Conservation (phyloP, 2,888 invertebrate genomes). For the Therioaphis trifolii region DNA sequence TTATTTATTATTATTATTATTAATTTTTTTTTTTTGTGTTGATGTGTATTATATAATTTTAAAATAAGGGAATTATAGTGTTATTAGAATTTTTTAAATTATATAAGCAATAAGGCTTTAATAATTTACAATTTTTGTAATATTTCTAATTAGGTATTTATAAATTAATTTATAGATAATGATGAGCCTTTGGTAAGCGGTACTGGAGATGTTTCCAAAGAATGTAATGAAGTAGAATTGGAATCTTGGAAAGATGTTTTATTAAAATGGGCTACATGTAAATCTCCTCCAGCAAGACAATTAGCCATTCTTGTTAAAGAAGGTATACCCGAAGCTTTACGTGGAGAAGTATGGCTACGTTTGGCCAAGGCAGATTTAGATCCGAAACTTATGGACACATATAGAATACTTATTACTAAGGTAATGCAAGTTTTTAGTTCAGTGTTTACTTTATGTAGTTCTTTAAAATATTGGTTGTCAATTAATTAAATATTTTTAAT, state of each 20-base stretch:
- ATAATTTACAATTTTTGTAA: too few species aligned
- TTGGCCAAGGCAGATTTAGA: conserved; percentile 88
- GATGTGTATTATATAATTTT: too few species aligned
- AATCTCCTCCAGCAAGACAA: conserved; percentile 78
- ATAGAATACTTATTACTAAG: conserved; percentile 91
- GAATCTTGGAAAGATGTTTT: conserved; percentile 93
- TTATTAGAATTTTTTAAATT: too few species aligned
- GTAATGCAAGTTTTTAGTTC: conserved; percentile 70
- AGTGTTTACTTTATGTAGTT: too few species aligned
- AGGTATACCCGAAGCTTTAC: conserved; percentile 94
- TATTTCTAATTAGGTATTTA: conserved; percentile 31
- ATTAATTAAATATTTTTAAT: too few species aligned
- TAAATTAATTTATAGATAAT: conserved; percentile 74
- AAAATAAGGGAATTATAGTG: too few species aligned
- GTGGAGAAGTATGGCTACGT: conserved; percentile 98
- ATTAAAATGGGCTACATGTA: conserved; percentile 76
- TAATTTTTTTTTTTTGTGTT: too few species aligned
- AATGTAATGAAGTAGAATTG: conserved; percentile 91
- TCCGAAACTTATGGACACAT: conserved; percentile 88
- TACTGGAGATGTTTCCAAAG: conserved; percentile 96
- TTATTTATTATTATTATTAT: too few species aligned
- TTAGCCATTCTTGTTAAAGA: conserved; percentile 81
- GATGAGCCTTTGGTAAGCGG: conserved; percentile 97
- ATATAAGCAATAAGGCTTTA: too few species aligned
- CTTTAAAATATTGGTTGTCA: too few species aligned